These are phyloP conservation scores for Emydocephalus ijimae DNA, from an alignment of 2,113 vertebrate species.

Conservation along the genomic window DNA sequence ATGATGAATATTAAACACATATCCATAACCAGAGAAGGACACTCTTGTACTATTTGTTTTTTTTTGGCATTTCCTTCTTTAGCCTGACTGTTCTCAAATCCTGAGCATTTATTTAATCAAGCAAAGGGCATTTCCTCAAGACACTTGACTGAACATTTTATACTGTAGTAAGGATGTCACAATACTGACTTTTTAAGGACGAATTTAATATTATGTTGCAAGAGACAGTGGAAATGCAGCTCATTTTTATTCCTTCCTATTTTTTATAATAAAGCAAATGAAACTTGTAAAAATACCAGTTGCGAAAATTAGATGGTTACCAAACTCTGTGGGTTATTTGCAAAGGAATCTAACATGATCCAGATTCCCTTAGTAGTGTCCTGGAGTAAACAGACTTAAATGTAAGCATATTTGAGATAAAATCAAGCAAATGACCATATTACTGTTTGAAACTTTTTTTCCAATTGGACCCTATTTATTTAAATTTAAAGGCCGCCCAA, in stretches of 20 bases:
- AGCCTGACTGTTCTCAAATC: not conserved
- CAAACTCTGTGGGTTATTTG: not conserved
- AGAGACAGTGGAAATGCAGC: not conserved
- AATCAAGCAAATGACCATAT: not conserved
- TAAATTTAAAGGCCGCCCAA: not conserved
- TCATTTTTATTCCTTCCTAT: not conserved
- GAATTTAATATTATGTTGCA: not conserved
- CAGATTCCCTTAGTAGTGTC: not conserved
- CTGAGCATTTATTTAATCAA: not conserved
- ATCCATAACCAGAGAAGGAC: not conserved
- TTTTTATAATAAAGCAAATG: not conserved
- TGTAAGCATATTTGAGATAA: not conserved
- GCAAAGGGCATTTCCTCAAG: conserved; percentile 11
- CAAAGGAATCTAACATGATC: not conserved
- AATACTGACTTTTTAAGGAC: conserved; percentile 8
- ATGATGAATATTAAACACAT: not conserved
- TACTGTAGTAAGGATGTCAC: not conserved
- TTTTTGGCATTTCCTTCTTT: not conserved
- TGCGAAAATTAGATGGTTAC: not conserved
- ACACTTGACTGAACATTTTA: conserved; percentile 21
- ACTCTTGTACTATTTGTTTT: not conserved
- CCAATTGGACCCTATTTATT: not conserved
- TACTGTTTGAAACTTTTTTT: not conserved
- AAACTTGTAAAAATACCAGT: not conserved
- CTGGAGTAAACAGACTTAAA: not conserved